Evolutionary conservation across 2,888 invertebrate species (phyloP).

Genomic region (Epinotia bilunana): DNA sequence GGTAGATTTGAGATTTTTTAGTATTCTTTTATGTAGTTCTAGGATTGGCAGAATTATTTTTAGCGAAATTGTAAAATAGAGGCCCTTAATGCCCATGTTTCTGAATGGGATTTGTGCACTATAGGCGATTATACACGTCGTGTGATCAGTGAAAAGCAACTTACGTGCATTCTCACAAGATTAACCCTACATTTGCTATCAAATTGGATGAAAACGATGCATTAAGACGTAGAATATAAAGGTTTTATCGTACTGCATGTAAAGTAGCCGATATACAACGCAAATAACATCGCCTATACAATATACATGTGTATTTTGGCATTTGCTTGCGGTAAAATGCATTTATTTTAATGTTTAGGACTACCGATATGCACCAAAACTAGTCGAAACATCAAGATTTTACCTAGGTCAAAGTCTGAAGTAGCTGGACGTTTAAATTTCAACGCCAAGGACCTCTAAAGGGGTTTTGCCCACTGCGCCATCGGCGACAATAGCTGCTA

Average conservation of each 20-base stretch:
- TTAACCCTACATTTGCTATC: neutral
- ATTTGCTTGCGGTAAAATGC: conserved; percentile 33
- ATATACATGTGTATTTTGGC: conserved; percentile 33
- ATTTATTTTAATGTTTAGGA: conserved; percentile 26
- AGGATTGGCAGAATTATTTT: neutral
- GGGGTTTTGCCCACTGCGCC: neutral
- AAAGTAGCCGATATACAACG: neutral
- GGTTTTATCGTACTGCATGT: neutral
- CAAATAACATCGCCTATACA: conserved; percentile 6
- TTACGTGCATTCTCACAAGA: neutral
- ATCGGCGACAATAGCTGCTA: neutral
- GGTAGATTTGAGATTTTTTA: neutral
- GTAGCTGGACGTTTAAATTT: neutral
- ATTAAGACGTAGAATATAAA: too few species aligned
- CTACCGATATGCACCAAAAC: conserved; percentile 3
- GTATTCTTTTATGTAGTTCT: neutral
- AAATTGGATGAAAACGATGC: neutral
- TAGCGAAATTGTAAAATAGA: neutral
- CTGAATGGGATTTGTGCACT: neutral
- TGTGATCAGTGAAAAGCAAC: neutral
- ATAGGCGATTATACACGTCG: neutral
- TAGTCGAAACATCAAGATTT: conserved; percentile 22
- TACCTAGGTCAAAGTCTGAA: neutral
- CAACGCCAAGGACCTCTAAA: neutral
- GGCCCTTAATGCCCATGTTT: neutral